Percentiles rank a stretch among this genome's conserved stretches.
Evolutionary conservation across 53 echinoderm and acorn worm genomes (phyloP).

Genomic region (Holothuria leucospilota): DNA sequence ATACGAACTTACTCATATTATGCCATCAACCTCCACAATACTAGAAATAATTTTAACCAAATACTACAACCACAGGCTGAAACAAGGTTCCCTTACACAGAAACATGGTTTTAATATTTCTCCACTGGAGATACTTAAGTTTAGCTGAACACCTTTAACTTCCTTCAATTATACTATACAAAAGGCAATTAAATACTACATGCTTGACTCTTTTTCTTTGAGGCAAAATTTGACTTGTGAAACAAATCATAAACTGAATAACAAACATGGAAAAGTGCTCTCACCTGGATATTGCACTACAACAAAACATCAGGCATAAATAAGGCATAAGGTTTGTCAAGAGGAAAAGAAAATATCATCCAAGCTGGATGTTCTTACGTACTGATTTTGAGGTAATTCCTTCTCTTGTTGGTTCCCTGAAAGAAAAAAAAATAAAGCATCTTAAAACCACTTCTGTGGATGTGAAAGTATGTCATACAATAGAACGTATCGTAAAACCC

Average conservation of each 20-base stretch:
- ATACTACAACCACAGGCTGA: constrained; percentile 6
- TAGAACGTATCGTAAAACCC: too few relatives aligned
- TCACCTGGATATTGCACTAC: too few relatives aligned
- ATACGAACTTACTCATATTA: neutral
- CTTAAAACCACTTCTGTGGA: too few relatives aligned
- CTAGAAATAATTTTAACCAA: neutral
- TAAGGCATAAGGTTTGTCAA: neutral
- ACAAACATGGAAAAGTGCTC: too few relatives aligned
- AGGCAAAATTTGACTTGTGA: too few relatives aligned
- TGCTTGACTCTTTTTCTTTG: too few relatives aligned
- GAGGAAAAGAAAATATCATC: constrained; percentile 43
- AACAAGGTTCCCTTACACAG: constrained; percentile 17
- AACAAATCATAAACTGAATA: too few relatives aligned
- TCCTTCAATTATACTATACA: too few relatives aligned
- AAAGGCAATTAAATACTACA: too few relatives aligned
- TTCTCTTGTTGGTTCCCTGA: constrained; percentile 83
- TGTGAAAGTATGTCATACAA: too few relatives aligned
- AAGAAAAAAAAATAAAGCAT: constrained; percentile 5
- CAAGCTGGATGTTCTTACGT: constrained; percentile 84
- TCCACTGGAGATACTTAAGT: constrained; percentile 11
- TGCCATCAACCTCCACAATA: neutral
- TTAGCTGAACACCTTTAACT: too few relatives aligned
- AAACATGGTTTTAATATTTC: constrained; percentile 12
- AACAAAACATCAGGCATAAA: too few relatives aligned
- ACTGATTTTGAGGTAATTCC: constrained; percentile 82